phyloP scores from a whole-genome alignment of 2,113 vertebrate species.

The Corythornis cristatus region DNA sequence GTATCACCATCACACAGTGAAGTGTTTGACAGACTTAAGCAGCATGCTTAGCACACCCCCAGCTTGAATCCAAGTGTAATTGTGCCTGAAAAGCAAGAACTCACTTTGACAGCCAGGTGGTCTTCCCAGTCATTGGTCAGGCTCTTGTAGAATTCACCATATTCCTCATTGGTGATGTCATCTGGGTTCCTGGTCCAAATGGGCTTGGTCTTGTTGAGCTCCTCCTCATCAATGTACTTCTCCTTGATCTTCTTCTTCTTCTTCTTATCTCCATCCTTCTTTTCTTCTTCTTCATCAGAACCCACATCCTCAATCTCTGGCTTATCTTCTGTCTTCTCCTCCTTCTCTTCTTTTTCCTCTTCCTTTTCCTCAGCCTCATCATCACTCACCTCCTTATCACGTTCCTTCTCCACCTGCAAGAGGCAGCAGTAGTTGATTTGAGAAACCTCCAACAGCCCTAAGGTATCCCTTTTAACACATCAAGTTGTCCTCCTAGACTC shows the following conservation, averaged over 20 bases:
- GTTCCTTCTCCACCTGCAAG: slow-evolving; percentile 83
- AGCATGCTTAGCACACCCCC: fast-evolving
- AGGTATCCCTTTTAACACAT: fast-evolving
- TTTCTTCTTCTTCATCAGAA: slow-evolving; percentile 86
- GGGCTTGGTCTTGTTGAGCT: slow-evolving; percentile 76
- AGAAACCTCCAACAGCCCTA: fast-evolving
- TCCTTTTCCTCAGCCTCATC: slow-evolving; percentile 86
- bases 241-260: slow-evolving; percentile 83
- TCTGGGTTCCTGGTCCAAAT: slow-evolving; percentile 96
- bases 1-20: fast-evolving
- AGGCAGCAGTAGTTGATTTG: fast-evolving
- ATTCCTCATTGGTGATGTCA: slow-evolving; percentile 94
- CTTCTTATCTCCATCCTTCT: slow-evolving; percentile 82
- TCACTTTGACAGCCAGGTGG: slow-evolving; percentile 86
- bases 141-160: slow-evolving; percentile 96
- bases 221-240: slow-evolving; percentile 83
- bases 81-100: background rate
- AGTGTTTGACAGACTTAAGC: fast-evolving
- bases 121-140: slow-evolving; percentile 89
- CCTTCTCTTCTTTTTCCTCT: slow-evolving; percentile 76
- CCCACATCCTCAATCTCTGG: slow-evolving; percentile 87
- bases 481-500: background rate
- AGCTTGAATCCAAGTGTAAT: fast-evolving
- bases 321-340: slow-evolving; percentile 80
- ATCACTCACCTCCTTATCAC: slow-evolving; percentile 86